phyloP scores from a whole-genome alignment of 2,888 invertebrate species.

The Agrilus cyanescens region DNA sequence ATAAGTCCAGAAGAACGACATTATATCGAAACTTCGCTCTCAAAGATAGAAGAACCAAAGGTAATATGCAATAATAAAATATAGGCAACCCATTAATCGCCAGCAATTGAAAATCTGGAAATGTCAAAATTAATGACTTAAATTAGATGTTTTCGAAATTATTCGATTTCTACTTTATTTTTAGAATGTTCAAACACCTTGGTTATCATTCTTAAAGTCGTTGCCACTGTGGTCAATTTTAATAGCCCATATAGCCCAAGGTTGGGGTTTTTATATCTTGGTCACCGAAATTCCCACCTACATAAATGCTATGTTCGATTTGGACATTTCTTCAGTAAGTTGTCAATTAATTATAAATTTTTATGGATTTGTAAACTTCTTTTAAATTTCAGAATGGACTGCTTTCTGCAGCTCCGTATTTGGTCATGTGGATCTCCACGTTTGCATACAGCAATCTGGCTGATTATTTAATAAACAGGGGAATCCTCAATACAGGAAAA shows the following conservation, averaged over 20 bases:
- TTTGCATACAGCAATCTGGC: conserved; percentile 57
- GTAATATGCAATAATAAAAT: conserved; percentile 19
- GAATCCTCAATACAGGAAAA: conserved; percentile 39
- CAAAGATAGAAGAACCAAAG: conserved; percentile 35
- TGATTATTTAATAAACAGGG: conserved; percentile 44
- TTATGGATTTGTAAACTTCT: too few species aligned
- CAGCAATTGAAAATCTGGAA: too few species aligned
- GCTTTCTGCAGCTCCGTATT: conserved; percentile 59
- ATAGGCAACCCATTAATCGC: too few species aligned
- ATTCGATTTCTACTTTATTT: too few species aligned
- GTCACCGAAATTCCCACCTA: conserved; percentile 73
- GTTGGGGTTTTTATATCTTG: conserved; percentile 75
- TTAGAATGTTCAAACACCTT: conserved; percentile 44
- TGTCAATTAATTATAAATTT: not conserved
- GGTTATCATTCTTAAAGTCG: conserved; percentile 62
- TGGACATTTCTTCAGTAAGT: conserved; percentile 56
- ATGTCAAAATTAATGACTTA: too few species aligned
- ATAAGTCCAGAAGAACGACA: conserved; percentile 48
- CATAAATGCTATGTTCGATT: conserved; percentile 58
- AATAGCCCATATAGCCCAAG: conserved; percentile 60
- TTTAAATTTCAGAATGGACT: conserved; percentile 53
- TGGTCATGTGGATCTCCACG: conserved; percentile 58
- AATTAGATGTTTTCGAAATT: too few species aligned
- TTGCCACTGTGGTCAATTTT: conserved; percentile 65
- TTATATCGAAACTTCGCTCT: conserved; percentile 54